Base-by-base conservation (phyloP, 2,113 vertebrate species). In the Silurus meridionalis region DNA sequence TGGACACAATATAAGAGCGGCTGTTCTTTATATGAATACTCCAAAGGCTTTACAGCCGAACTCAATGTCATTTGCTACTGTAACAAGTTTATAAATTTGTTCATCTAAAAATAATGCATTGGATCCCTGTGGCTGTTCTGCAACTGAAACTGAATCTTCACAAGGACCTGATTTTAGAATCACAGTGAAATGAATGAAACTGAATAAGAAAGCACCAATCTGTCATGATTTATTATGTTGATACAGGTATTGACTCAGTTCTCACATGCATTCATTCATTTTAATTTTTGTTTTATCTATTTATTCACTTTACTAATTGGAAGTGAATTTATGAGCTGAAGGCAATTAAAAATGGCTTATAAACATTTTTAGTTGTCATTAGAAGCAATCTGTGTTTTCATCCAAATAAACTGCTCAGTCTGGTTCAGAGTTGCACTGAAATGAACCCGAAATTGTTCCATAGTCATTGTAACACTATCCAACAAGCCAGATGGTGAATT, bases 21-120 rank as follows among this genome's bases (percentile, higher is more conserved):
- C 61, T 55, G 57, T 84, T 60, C 28, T 48, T 77, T 53, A 25
- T 75, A 48, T 64, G n/a, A 74, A 19, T 84, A 28, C 72, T 79
- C 48, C 8, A 52, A 28, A 6, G 52, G 71, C 23, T 71, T 74
- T 72, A 72, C 72, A 60, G 63, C 52, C 52, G 57, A 84, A 46
- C 46, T 85, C 72, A 28, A n/a, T 64, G 60, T 64, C n/a, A 53
- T 86, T 66, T 61, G 78, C 37, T 55, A 7, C 83, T 61, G 64
- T 86, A 50, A 37, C 15, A 21, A 80, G 63, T 67, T 60, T 23
- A 67, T 85, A 50, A 80, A 25, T 60, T 57, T 71, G 52, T 86
- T 86, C n/a, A 74, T 8, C 78, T 63, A 37, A 67, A 79, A 79
- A 74, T 72, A 66, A 67, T 11, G 46, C 77, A 57, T 6, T 50